Conservation (phyloP, 2,888 invertebrate genomes). For the Amiota minor region DNA sequence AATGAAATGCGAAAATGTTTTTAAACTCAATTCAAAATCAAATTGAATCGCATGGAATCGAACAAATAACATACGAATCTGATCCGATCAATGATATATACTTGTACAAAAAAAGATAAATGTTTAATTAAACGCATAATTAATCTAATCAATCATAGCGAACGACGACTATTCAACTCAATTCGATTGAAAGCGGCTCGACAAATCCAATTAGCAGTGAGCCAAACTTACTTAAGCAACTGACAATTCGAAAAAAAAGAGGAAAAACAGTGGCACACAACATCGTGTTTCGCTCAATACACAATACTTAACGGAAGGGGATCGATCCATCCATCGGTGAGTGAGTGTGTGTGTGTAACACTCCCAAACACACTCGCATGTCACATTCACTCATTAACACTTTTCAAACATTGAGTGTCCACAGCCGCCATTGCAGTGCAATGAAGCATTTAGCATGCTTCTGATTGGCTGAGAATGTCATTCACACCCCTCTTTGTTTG, state of each 20-base stretch:
- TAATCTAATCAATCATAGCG: slow-evolving; percentile 66
- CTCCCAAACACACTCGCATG: not conserved
- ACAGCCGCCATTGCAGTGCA: slow-evolving; percentile 11
- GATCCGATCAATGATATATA: not conserved
- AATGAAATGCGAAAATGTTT: not conserved
- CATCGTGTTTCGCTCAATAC: not conserved
- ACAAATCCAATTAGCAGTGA: slow-evolving; percentile 36
- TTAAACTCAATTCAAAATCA: not conserved
- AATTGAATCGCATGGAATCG: not conserved
- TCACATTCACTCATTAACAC: slow-evolving; percentile 2
- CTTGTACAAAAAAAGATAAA: slow-evolving; percentile 50
- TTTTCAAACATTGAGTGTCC: not conserved
- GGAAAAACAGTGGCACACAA: slow-evolving; percentile 20
- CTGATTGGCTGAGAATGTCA: slow-evolving; percentile 16
- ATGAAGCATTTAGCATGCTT: not conserved
- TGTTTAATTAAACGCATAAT: slow-evolving; percentile 68
- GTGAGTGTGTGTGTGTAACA: not conserved
- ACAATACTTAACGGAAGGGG: not conserved
- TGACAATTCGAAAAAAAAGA: not conserved
- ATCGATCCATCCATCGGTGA: not conserved
- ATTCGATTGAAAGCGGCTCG: not conserved
- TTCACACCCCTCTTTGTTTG: too few relatives aligned
- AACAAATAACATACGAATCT: not conserved
- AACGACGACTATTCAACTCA: slow-evolving; percentile 17
- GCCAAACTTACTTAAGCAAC: slow-evolving; percentile 22